phyloP scores from a whole-genome alignment of 1,140 invertebrate species.

The Propsilocerus akamusi region DNA sequence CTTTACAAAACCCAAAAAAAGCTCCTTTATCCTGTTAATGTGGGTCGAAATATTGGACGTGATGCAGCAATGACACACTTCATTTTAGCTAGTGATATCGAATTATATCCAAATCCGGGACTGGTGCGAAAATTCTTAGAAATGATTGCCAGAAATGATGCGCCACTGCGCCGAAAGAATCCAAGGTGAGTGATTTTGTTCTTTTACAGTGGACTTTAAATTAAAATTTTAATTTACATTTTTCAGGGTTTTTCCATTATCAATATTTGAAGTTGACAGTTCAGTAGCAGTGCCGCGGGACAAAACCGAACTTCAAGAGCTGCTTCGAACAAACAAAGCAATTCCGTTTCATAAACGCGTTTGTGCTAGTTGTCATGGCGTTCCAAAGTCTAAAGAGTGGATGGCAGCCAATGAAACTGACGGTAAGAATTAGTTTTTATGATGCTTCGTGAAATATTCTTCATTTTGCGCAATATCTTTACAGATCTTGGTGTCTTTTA shows the following conservation, averaged over 20 bases:
- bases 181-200: slow-evolving; percentile 15
- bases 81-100: slow-evolving; percentile 72
- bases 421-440: slow-evolving; percentile 17
- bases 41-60: slow-evolving; percentile 67
- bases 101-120: slow-evolving; percentile 69
- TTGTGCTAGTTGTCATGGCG: slow-evolving; percentile 72
- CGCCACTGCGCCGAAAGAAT: slow-evolving; percentile 30
- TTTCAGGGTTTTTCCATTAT: slow-evolving; percentile 19
- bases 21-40: slow-evolving; percentile 72
- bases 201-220: slow-evolving; percentile 1
- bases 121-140: slow-evolving; percentile 56
- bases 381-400: slow-evolving; percentile 73
- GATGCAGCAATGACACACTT: slow-evolving; percentile 65
- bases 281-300: slow-evolving; percentile 38
- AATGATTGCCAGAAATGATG: slow-evolving; percentile 55
- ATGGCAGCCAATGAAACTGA: slow-evolving; percentile 44
- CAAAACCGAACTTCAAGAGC: slow-evolving; percentile 53
- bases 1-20: slow-evolving; percentile 65
- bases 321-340: slow-evolving; percentile 55
- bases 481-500: slow-evolving; percentile 58
- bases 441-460: neutral
- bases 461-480: slow-evolving; percentile 6
- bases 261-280: slow-evolving; percentile 23
- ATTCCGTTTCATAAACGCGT: slow-evolving; percentile 84
- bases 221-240: slow-evolving; percentile 1